Evolutionary conservation across 2,888 invertebrate genomes (phyloP).

Genomic region (Drosophila kuntzei): DNA sequence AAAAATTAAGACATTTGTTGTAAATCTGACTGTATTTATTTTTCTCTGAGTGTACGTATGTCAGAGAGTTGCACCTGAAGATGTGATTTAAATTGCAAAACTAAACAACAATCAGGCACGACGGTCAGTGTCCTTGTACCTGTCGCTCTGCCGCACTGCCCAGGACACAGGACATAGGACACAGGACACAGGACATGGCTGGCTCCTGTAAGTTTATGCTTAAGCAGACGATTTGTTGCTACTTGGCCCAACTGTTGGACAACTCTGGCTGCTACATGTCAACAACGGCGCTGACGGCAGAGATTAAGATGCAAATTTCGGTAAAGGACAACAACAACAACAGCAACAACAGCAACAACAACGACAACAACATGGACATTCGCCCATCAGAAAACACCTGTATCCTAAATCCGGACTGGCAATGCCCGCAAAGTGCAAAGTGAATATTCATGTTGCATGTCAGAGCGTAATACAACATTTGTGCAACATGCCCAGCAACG

Average conservation of each 20-base stretch:
- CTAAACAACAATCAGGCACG: slow-evolving; percentile 74
- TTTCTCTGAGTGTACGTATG: slow-evolving; percentile 21
- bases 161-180: neutral
- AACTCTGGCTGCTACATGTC: slow-evolving; percentile 53
- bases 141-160: neutral
- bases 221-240: slow-evolving; percentile 66
- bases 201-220: slow-evolving; percentile 46
- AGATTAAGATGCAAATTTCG: slow-evolving; percentile 79
- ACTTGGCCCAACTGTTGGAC: slow-evolving; percentile 4
- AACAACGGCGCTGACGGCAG: slow-evolving; percentile 76
- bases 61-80: slow-evolving; percentile 64
- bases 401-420: slow-evolving; percentile 68
- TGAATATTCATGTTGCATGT: slow-evolving; percentile 81
- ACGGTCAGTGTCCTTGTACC: slow-evolving; percentile 32
- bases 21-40: neutral
- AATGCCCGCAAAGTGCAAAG: slow-evolving; percentile 76
- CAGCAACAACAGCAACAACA: slow-evolving; percentile 1
- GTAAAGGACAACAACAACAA: slow-evolving; percentile 39
- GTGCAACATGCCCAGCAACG: slow-evolving; percentile 34
- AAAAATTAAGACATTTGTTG: too few species aligned
- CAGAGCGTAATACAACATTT: slow-evolving; percentile 79
- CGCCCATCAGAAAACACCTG: slow-evolving; percentile 65
- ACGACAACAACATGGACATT: slow-evolving; percentile 12
- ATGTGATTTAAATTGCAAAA: slow-evolving; percentile 78
- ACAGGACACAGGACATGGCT: neutral